Conservation (phyloP, 2,113 vertebrate species). For the Rynchops niger region DNA sequence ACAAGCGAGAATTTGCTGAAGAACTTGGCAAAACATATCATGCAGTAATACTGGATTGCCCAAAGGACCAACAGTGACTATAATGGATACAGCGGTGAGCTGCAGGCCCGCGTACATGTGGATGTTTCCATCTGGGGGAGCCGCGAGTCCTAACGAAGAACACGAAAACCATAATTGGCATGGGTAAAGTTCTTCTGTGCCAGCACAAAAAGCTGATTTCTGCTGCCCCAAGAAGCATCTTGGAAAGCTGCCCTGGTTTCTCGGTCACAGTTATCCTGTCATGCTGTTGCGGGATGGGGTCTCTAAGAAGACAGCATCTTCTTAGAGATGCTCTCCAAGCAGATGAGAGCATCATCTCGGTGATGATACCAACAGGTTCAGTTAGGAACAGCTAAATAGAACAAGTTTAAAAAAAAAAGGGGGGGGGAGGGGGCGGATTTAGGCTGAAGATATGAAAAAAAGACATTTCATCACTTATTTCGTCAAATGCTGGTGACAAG, state of each 20-base stretch:
- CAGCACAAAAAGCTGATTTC: not conserved
- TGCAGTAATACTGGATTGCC: fast-evolving
- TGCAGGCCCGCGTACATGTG: fast-evolving
- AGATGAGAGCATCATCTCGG: not conserved
- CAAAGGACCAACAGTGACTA: not conserved
- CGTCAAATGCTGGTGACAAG: not conserved
- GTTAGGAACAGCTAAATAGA: not conserved
- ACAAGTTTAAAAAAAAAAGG: not conserved
- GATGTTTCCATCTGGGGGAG: not conserved
- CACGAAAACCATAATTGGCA: not conserved
- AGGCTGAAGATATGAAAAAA: not conserved
- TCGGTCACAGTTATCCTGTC: not conserved
- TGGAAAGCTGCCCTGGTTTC: not conserved
- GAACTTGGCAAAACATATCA: not conserved
- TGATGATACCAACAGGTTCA: not conserved
- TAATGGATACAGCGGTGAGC: not conserved
- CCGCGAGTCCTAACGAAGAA: not conserved
- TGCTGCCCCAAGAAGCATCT: not conserved
- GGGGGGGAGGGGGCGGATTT: fast-evolving
- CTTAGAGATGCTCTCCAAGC: not conserved
- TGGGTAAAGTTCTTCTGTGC: not conserved
- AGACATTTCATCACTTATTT: not conserved
- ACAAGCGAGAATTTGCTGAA: not conserved
- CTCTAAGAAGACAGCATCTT: not conserved
- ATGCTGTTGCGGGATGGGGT: not conserved